Evolutionary conservation across 2,888 invertebrate genomes (phyloP).

Genomic region (Pemphredon lugubris): DNA sequence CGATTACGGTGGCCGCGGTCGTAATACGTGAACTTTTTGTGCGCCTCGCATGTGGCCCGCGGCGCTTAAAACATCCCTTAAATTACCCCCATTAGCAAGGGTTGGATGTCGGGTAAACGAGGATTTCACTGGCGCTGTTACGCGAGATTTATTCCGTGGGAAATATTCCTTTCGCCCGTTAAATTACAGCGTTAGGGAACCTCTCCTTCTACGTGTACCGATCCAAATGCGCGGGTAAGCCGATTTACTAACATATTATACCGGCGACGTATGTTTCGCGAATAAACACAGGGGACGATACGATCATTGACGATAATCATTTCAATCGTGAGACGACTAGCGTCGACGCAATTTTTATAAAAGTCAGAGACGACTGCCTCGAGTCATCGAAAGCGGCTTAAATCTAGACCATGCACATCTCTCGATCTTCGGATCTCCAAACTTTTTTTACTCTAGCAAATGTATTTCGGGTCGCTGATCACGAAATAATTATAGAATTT

Average conservation of each 20-base stretch:
- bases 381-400: no score
- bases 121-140: conserved; percentile 77
- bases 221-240: conserved; percentile 48
- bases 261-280: background rate
- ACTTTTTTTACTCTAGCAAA: background rate
- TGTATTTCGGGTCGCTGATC: background rate
- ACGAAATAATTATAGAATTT: no score
- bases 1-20: conserved; percentile 74
- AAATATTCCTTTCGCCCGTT: conserved; percentile 77
- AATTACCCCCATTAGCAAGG: conserved; percentile 80
- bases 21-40: conserved; percentile 79
- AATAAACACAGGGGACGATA: background rate
- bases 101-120: conserved; percentile 78
- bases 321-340: no score
- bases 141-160: conserved; percentile 79
- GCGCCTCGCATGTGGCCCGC: conserved; percentile 73
- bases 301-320: background rate
- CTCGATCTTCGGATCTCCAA: background rate
- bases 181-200: conserved; percentile 68
- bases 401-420: background rate
- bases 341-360: no score
- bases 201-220: conserved; percentile 14
- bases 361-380: no score
- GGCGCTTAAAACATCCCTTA: conserved; percentile 80
- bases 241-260: conserved; percentile 51